Conservation (phyloP, 2,888 invertebrate species). For the Hypercompe scribonia region DNA sequence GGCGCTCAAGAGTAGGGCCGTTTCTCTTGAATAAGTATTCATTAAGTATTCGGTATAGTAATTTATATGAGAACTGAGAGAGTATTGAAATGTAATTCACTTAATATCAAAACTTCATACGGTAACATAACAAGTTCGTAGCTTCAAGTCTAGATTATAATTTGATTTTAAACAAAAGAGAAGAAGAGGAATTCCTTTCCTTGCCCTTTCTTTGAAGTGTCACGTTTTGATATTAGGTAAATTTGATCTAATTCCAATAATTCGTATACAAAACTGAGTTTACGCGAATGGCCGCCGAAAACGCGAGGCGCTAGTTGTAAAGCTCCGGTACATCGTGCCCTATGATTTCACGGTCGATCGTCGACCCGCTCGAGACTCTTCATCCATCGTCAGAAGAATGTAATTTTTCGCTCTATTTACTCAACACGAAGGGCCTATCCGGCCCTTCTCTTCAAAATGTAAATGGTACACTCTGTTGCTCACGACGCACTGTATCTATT, state of each 20-base stretch:
- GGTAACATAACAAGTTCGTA: too few species aligned
- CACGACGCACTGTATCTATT: not conserved
- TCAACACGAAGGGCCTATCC: slow-evolving; percentile 42
- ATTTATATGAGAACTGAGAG: too few species aligned
- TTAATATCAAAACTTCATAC: too few species aligned
- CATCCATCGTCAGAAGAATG: slow-evolving; percentile 6
- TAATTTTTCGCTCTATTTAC: slow-evolving; percentile 51
- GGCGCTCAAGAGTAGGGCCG: too few species aligned
- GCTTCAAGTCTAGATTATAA: too few species aligned
- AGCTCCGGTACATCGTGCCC: slow-evolving; percentile 23
- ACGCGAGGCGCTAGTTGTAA: not conserved
- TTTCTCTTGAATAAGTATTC: too few species aligned
- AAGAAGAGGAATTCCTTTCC: too few species aligned
- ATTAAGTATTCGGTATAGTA: too few species aligned
- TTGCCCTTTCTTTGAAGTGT: too few species aligned
- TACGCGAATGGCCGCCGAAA: not conserved
- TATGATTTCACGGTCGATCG: slow-evolving; percentile 16
- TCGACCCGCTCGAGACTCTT: slow-evolving; percentile 7
- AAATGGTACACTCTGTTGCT: slow-evolving; percentile 7
- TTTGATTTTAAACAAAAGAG: too few species aligned
- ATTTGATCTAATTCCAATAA: not conserved
- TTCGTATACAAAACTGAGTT: not conserved
- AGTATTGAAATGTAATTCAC: too few species aligned
- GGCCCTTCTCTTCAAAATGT: slow-evolving; percentile 10
- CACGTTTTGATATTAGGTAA: not conserved